Conservation (phyloP, 2,888 invertebrate genomes). For the Drosophila phalerata region DNA sequence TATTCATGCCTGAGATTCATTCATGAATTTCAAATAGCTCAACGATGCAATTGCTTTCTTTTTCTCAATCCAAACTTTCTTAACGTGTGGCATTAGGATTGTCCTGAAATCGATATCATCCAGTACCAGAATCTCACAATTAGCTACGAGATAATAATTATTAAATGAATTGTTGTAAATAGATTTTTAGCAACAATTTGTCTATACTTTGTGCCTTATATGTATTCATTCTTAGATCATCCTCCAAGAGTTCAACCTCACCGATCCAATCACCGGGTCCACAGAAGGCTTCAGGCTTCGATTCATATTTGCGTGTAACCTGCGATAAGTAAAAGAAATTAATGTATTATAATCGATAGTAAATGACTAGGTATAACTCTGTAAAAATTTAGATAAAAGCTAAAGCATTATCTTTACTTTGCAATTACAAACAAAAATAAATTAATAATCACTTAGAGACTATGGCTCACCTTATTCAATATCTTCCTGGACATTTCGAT, state of each 20-base stretch:
- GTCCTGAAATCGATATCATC: conserved; percentile 87
- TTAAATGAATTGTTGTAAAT: too few relatives aligned
- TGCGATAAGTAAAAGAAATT: conserved; percentile 3
- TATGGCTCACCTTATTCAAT: conserved; percentile 75
- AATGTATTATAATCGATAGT: neutral
- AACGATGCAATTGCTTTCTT: conserved; percentile 73
- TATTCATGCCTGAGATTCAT: conserved; percentile 70
- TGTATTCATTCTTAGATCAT: conserved; percentile 53
- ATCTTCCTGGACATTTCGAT: conserved; percentile 79
- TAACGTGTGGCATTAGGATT: conserved; percentile 74
- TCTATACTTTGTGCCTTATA: conserved; percentile 56
- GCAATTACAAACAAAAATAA: too few relatives aligned
- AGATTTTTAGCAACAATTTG: neutral
- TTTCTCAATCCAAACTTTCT: conserved; percentile 81
- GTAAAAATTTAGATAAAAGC: too few relatives aligned
- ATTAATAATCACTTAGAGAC: too few relatives aligned
- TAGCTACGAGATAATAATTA: conserved; percentile 78
- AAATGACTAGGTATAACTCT: too few relatives aligned
- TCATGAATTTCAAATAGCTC: conserved; percentile 82
- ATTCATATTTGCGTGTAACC: conserved; percentile 39
- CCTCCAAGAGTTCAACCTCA: conserved; percentile 77
- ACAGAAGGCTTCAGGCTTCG: conserved; percentile 65
- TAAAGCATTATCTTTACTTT: too few relatives aligned
- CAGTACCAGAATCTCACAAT: conserved; percentile 88
- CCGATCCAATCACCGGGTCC: conserved; percentile 83